phyloP scores from a whole-genome alignment of 2,888 invertebrate species.

The Oscheius sp. region DNA sequence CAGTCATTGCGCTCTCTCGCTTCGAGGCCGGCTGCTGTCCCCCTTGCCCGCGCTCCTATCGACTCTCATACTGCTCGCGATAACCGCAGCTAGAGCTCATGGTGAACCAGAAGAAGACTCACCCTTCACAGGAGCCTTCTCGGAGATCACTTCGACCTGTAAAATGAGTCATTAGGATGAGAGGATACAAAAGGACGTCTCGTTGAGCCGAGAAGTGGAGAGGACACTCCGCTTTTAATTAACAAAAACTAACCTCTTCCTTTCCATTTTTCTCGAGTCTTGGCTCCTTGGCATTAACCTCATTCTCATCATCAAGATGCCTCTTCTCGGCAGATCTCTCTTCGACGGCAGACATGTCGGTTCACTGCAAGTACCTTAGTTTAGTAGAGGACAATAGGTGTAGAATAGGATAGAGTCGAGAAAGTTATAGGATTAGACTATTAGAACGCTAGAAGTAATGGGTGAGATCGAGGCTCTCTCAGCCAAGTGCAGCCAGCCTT shows the following conservation, averaged over 20 bases:
- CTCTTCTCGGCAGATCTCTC: constrained; percentile 55
- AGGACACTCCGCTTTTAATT: neutral
- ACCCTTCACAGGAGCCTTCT: constrained; percentile 46
- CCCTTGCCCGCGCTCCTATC: constrained; percentile 34
- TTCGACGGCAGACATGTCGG: constrained; percentile 50
- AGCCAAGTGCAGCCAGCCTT: constrained; percentile 6
- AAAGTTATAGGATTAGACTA: neutral
- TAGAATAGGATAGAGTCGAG: too few relatives aligned
- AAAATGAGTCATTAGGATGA: constrained; percentile 21
- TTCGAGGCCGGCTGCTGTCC: constrained; percentile 28
- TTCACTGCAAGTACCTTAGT: neutral
- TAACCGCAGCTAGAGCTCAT: constrained; percentile 15
- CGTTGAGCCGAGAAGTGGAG: neutral
- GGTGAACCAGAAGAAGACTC: constrained; percentile 26
- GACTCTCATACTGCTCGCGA: constrained; percentile 23
- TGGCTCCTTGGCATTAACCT: constrained; percentile 49
- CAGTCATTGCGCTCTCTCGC: constrained; percentile 33
- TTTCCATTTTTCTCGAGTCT: constrained; percentile 51
- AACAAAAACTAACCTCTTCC: constrained; percentile 40
- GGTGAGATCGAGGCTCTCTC: neutral
- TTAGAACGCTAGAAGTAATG: neutral
- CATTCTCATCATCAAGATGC: constrained; percentile 50
- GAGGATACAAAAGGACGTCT: neutral
- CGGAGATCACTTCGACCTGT: constrained; percentile 44
- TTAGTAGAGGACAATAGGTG: neutral